Evolutionary conservation across 2,113 vertebrate genomes (phyloP).

Genomic region (Galeopterus variegatus): DNA sequence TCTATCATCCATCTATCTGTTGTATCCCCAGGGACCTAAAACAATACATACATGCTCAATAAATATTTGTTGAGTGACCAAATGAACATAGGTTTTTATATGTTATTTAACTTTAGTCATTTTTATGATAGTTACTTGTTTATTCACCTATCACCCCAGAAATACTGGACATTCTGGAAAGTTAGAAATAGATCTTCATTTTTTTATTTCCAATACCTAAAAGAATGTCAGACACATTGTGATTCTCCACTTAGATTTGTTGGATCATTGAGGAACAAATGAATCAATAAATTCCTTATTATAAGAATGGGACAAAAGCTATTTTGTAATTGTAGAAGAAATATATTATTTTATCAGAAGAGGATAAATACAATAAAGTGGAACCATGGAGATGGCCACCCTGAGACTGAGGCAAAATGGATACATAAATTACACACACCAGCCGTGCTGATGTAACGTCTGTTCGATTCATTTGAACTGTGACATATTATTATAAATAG

Average conservation of each 20-base stretch:
- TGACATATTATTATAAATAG: neutral
- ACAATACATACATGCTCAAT: neutral
- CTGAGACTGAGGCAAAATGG: neutral
- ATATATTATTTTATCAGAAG: neutral
- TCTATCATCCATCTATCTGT: neutral
- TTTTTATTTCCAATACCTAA: neutral
- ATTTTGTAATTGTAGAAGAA: neutral
- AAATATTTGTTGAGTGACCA: neutral
- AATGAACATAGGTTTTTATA: neutral
- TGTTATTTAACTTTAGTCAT: neutral
- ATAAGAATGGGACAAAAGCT: slow-evolving; percentile 18
- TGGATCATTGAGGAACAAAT: neutral
- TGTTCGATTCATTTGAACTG: neutral
- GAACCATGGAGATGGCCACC: neutral
- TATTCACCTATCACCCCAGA: neutral
- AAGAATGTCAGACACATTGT: neutral
- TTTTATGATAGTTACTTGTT: neutral
- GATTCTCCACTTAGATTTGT: neutral
- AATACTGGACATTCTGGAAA: neutral
- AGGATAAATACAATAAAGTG: neutral
- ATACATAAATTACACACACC: neutral
- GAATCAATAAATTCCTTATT: neutral
- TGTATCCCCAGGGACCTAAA: neutral
- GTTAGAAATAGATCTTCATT: neutral
- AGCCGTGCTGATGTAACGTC: neutral